These are phyloP conservation scores for Orthosia gothica DNA, from an alignment of 2,888 invertebrate species.

Conservation along the genomic window DNA sequence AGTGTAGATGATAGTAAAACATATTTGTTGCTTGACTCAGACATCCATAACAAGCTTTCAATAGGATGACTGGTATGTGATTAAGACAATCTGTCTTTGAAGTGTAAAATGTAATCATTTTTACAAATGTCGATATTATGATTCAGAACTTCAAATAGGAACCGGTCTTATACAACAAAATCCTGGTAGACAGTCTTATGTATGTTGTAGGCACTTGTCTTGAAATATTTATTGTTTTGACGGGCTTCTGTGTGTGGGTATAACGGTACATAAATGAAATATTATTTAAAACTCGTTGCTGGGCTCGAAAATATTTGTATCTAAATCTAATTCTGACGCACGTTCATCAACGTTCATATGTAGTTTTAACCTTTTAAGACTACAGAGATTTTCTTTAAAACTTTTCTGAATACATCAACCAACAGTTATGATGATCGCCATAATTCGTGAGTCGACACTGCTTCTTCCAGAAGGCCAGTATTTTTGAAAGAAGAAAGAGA, in stretches of 20 bases:
- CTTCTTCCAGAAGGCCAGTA: not conserved
- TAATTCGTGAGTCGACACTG: not conserved
- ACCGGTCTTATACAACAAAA: conserved; percentile 8
- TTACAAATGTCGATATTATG: conserved; percentile 34
- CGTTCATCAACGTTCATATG: conserved; percentile 1
- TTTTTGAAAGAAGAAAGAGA: not conserved
- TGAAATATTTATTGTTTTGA: conserved; percentile 41
- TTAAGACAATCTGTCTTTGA: conserved; percentile 35
- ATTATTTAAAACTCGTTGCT: conserved; percentile 27
- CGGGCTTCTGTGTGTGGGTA: conserved; percentile 20
- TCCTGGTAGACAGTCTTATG: conserved; percentile 2
- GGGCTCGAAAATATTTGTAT: conserved; percentile 22
- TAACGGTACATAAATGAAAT: conserved; percentile 32
- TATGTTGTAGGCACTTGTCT: conserved; percentile 14
- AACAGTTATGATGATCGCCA: not conserved
- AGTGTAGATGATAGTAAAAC: not conserved
- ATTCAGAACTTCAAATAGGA: conserved; percentile 42
- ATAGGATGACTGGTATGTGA: conserved; percentile 28
- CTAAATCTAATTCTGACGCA: conserved; percentile 24
- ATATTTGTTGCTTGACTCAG: conserved; percentile 3
- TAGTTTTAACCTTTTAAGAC: not conserved
- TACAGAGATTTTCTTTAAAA: not conserved
- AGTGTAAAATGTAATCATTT: conserved; percentile 20
- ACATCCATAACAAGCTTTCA: conserved; percentile 21
- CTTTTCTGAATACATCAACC: not conserved